Conservation (phyloP, 2,888 invertebrate genomes). For the Oxyteleia sp. region DNA sequence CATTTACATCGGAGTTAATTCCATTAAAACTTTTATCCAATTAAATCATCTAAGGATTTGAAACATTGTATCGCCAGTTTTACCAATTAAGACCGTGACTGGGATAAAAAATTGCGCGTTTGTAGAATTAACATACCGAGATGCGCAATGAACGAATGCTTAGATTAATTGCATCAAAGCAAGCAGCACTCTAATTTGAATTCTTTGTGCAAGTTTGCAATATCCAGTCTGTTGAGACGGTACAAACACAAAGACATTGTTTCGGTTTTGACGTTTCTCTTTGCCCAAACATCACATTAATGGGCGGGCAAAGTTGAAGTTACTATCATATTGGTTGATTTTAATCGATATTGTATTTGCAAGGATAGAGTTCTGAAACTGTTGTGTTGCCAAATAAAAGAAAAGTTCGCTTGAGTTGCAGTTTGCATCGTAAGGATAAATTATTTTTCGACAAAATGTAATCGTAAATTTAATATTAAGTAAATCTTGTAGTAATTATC, state of each 20-base stretch:
- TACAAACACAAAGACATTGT: constrained; percentile 32
- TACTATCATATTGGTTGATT: not conserved
- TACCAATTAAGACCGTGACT: not conserved
- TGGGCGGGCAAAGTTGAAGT: not conserved
- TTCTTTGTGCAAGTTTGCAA: constrained; percentile 17
- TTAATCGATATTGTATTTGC: too few species aligned
- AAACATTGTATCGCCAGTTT: constrained; percentile 8
- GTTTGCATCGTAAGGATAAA: too few species aligned
- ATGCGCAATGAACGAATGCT: not conserved
- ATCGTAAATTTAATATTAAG: too few species aligned
- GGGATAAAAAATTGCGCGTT: not conserved
- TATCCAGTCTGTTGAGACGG: constrained; percentile 14
- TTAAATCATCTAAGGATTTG: constrained; percentile 32
- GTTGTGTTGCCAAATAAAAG: too few species aligned
- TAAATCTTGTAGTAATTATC: too few species aligned
- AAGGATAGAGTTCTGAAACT: too few species aligned
- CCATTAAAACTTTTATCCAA: constrained; percentile 21
- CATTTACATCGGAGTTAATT: constrained; percentile 42
- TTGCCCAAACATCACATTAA: not conserved
- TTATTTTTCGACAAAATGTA: too few species aligned
- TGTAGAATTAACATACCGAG: not conserved
- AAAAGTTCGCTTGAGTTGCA: too few species aligned
- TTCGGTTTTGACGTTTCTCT: not conserved
- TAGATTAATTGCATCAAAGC: constrained; percentile 14
- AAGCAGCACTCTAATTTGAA: constrained; percentile 15